These are phyloP conservation scores for Drosophila lacertosa DNA, from an alignment of 1,140 invertebrate species.

Conservation along the genomic window DNA sequence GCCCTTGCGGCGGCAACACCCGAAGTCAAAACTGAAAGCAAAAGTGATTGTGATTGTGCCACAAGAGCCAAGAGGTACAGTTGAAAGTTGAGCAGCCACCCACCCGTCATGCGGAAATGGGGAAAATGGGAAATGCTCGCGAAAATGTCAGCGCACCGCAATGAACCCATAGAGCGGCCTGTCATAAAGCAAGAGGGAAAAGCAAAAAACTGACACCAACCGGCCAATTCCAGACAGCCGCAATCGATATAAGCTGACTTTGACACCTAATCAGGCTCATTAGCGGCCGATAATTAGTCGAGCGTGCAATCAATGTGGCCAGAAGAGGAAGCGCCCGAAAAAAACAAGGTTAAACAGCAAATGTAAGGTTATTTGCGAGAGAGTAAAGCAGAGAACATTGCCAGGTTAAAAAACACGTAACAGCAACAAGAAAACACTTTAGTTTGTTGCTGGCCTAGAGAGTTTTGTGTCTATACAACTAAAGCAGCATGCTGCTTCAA, in stretches of 20 bases:
- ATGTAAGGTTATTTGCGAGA: neutral
- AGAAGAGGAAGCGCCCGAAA: conserved; percentile 16
- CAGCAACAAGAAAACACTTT: neutral
- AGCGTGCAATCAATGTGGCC: conserved; percentile 47
- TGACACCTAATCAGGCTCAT: conserved; percentile 66
- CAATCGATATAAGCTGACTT: conserved; percentile 73
- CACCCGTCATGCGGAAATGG: conserved; percentile 54
- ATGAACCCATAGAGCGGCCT: conserved; percentile 45
- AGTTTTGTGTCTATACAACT: neutral
- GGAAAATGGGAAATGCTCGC: conserved; percentile 12
- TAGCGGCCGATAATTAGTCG: conserved; percentile 50
- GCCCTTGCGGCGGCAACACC: conserved; percentile 56
- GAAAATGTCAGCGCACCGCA: conserved; percentile 41
- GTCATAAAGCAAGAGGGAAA: conserved; percentile 2
- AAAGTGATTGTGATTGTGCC: conserved; percentile 76
- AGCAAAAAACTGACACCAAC: neutral
- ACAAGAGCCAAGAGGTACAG: conserved; percentile 59
- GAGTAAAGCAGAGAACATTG: too few relatives aligned
- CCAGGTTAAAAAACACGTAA: too few relatives aligned
- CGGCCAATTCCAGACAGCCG: neutral
- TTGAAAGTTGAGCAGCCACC: conserved; percentile 61
- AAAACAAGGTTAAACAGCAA: conserved; percentile 3
- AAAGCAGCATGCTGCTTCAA: neutral
- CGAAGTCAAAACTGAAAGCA: conserved; percentile 70
- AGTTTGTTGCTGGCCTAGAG: neutral